phyloP scores from a whole-genome alignment of 2,113 vertebrate genomes.

The Psittacara wagleri region DNA sequence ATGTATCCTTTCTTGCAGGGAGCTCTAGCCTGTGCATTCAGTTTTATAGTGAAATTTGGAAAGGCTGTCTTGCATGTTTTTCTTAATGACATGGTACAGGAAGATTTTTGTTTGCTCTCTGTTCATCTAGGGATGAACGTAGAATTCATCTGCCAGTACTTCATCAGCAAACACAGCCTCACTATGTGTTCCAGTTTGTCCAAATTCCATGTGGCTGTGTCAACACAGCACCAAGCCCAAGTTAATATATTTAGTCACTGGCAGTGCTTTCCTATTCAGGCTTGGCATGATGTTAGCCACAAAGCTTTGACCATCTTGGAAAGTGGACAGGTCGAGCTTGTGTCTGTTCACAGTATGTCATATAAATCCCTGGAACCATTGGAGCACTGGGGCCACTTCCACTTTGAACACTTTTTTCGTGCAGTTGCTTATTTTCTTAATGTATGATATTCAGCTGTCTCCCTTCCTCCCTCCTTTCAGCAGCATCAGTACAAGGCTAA shows the following conservation, averaged over 20 bases:
- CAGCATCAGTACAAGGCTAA: slow-evolving; percentile 50
- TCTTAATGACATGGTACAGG: neutral
- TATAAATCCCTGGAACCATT: neutral
- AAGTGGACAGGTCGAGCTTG: neutral
- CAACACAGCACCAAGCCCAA: neutral
- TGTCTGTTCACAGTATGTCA: neutral
- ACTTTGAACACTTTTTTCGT: neutral
- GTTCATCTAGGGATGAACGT: neutral
- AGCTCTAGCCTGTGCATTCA: neutral
- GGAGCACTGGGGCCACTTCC: neutral
- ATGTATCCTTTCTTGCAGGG: neutral
- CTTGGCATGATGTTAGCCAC: slow-evolving; percentile 14
- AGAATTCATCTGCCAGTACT: neutral
- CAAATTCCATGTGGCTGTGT: neutral
- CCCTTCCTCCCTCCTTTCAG: slow-evolving; percentile 50
- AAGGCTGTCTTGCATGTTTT: neutral
- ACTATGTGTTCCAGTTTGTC: neutral
- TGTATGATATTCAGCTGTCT: neutral
- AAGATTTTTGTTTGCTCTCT: neutral
- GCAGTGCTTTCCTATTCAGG: neutral
- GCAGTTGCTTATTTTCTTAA: slow-evolving; percentile 27
- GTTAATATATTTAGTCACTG: slow-evolving; percentile 20
- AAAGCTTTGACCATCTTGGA: slow-evolving; percentile 8
- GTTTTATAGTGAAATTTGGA: neutral
- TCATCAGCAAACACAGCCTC: neutral